phyloP scores from a whole-genome alignment of 2,113 vertebrate species.

The Chionomys nivalis region DNA sequence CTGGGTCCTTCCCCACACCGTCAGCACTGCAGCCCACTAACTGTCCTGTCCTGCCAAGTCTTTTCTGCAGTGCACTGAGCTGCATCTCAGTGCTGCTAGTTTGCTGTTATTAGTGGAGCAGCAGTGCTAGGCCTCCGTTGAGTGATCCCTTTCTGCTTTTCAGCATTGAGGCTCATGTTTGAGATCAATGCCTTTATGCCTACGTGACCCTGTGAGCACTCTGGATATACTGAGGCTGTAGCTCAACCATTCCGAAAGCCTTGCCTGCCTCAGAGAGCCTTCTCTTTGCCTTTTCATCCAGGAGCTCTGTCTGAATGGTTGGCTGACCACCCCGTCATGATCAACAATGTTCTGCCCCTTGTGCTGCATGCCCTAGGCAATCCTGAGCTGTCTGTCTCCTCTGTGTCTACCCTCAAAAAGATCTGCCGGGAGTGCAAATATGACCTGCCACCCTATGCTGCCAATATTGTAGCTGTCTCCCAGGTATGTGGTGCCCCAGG shows the following conservation, averaged over 20 bases:
- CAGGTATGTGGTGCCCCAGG: constrained; percentile 87
- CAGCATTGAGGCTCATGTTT: neutral
- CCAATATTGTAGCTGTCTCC: constrained; percentile 98
- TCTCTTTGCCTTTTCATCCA: constrained; percentile 72
- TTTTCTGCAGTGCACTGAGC: neutral
- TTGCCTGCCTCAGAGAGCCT: neutral
- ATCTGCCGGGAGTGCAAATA: constrained; percentile 99
- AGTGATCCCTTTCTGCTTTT: constrained; percentile 42
- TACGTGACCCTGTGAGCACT: neutral
- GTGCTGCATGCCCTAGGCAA: constrained; percentile 98
- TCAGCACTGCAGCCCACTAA: neutral
- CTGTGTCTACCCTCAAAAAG: constrained; percentile 98
- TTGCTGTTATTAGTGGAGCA: neutral
- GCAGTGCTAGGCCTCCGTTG: neutral
- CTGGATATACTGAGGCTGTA: neutral
- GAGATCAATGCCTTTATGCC: neutral
- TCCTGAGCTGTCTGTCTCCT: constrained; percentile 98
- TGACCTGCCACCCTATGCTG: constrained; percentile 96
- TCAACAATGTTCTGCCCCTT: constrained; percentile 96
- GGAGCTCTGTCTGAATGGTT: constrained; percentile 98
- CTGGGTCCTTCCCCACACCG: neutral
- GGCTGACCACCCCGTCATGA: constrained; percentile 98
- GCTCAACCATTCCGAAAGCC: neutral
- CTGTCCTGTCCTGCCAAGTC: neutral
- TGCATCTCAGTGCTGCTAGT: constrained; percentile 31